Evolutionary conservation across 2,797 vertebrate genomes (phyloP).

Genomic region (Ispidina lecontei): DNA sequence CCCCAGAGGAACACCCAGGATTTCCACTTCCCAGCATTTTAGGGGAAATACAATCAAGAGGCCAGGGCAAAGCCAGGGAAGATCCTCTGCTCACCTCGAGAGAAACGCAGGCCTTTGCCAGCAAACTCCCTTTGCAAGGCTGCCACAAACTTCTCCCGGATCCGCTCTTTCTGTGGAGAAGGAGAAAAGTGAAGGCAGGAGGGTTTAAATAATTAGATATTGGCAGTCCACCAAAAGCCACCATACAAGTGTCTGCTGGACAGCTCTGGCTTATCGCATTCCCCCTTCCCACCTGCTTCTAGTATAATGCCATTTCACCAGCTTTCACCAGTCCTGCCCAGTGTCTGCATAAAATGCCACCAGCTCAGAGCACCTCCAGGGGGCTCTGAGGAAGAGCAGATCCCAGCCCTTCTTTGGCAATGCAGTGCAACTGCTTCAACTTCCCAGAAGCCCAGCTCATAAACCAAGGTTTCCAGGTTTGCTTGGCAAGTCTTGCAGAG

Average conservation of each 20-base stretch:
- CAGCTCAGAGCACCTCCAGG: background rate
- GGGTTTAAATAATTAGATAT: background rate
- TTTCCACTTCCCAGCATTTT: background rate
- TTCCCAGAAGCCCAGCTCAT: background rate
- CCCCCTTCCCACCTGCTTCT: background rate
- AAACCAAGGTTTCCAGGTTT: background rate
- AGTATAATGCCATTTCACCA: background rate
- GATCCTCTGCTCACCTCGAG: slow-evolving; percentile 82
- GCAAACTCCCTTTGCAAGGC: slow-evolving; percentile 94
- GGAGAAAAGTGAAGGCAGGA: background rate
- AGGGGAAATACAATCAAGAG: background rate
- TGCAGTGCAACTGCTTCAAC: background rate
- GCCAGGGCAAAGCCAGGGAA: background rate
- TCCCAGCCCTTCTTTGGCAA: background rate
- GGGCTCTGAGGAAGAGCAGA: background rate
- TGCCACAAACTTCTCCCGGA: slow-evolving; percentile 95
- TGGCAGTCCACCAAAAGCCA: background rate
- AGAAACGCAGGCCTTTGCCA: slow-evolving; percentile 93
- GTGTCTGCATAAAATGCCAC: background rate
- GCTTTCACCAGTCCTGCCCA: background rate
- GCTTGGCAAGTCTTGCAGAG: background rate
- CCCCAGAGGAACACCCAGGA: background rate
- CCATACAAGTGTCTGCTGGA: background rate
- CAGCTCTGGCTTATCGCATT: background rate
- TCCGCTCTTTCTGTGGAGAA: slow-evolving; percentile 89